Conservation (phyloP, 2,888 invertebrate species). For the Aspidiotus destructor region DNA sequence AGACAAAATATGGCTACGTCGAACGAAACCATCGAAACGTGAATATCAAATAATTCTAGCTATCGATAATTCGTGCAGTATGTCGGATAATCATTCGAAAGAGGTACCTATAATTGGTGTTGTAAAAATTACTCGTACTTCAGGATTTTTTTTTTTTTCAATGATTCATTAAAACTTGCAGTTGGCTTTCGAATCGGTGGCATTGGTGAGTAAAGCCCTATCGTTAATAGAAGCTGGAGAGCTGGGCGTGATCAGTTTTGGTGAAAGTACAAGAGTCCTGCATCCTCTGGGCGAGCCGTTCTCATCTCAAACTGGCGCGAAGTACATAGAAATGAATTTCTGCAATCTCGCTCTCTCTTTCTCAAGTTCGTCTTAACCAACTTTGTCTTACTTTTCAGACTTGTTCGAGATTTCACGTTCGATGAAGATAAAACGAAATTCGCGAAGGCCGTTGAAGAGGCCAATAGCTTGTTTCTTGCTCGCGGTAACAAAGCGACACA, state of each 20-base stretch:
- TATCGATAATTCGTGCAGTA: slow-evolving; percentile 88
- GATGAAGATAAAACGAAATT: slow-evolving; percentile 82
- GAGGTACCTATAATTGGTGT: slow-evolving; percentile 38
- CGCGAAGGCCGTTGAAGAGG: slow-evolving; percentile 68
- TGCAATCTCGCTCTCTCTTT: neutral
- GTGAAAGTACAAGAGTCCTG: slow-evolving; percentile 73
- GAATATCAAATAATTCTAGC: slow-evolving; percentile 95
- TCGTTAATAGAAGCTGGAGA: slow-evolving; percentile 90
- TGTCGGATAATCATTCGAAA: slow-evolving; percentile 81
- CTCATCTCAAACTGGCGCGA: slow-evolving; percentile 74
- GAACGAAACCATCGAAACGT: slow-evolving; percentile 89
- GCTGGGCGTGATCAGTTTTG: slow-evolving; percentile 82
- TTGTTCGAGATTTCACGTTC: slow-evolving; percentile 73
- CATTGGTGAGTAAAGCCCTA: slow-evolving; percentile 77
- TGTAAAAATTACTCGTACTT: neutral
- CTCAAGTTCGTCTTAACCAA: neutral
- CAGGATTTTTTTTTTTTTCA: neutral
- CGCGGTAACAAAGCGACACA: slow-evolving; percentile 41
- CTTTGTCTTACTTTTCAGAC: slow-evolving; percentile 41
- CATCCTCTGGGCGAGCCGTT: slow-evolving; percentile 79
- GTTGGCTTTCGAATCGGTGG: slow-evolving; percentile 87
- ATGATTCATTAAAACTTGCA: slow-evolving; percentile 29
- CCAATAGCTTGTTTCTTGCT: slow-evolving; percentile 53
- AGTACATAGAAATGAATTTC: slow-evolving; percentile 38
- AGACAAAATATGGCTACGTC: slow-evolving; percentile 95